Base-by-base conservation (phyloP, 2,113 vertebrate species). In the Lepisosteus osseus region DNA sequence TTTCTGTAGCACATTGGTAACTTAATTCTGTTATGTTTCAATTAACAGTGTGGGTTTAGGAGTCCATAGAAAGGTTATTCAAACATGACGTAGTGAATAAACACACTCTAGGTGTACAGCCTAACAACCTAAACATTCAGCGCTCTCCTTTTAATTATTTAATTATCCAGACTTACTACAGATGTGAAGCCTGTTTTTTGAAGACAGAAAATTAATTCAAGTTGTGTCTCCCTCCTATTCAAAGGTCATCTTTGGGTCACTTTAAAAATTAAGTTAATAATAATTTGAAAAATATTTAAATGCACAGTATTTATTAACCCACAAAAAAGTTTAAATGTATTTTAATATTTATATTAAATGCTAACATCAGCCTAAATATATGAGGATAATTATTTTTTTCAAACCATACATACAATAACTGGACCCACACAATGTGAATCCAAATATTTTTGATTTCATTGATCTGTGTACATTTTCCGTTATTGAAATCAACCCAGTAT, bases 21-120 rank as follows among this genome's bases (percentile, higher is more conserved):
- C 59, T 72, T 84, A 89, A 90, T 91, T 89, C 86, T 84, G 86
- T 89, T 90, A 86, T 83, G 81, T 83, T 85, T 92, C 84, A 86
- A 86, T 92, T 93, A 94, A 87, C 77, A 89, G 82, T 74, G 79
- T 78, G 87, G 88, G 80, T 90, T 87, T 76, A 54, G 74, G 81
- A 85, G 91, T 90, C 90, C 87, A 88, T 45, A 17, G 77, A 83
- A 87, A 87, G 91, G 90, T 94, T 92, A 92, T 61, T 42, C 79
- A 93, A 94, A 92, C 84, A 90, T 80, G 75, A 80, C 44, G 61
- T 63, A 68, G 80, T 67, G 79, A 75, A 78, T 72, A 77, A 78
- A 84, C 80, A 76, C 76, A 77, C 77, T 79, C 45, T 72, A 76
- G 77, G 77, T 83, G 80, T 80, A 82, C 74, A 76, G 76, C 71